These are phyloP conservation scores for Aromia moschata DNA, from an alignment of 2,888 invertebrate genomes.

Conservation along the genomic window DNA sequence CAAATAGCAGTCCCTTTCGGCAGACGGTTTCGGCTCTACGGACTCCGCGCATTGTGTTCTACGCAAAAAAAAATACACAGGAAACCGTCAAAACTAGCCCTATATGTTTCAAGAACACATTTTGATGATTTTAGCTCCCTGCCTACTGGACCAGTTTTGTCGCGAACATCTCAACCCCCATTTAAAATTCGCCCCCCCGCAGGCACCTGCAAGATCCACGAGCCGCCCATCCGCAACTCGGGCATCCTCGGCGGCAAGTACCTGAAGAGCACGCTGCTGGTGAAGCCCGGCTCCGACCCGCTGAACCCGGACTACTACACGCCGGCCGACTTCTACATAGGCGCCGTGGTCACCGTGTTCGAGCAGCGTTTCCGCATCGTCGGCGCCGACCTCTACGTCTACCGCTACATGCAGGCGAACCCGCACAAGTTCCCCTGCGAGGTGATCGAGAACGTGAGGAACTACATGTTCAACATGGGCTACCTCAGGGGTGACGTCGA, in stretches of 20 bases:
- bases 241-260: conserved; percentile 83
- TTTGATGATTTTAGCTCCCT: too few species aligned
- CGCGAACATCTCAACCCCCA: too few species aligned
- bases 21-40: too few species aligned
- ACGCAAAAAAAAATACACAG: too few species aligned
- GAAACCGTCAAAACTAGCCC: too few species aligned
- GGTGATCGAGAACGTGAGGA: conserved; percentile 73
- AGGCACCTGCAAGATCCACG: conserved; percentile 78
- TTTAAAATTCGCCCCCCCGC: too few species aligned
- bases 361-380: conserved; percentile 78
- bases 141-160: too few species aligned
- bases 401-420: conserved; percentile 78
- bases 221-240: conserved; percentile 77
- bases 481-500: conserved; percentile 70
- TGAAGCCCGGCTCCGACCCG: conserved; percentile 74
- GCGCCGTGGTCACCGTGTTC: conserved; percentile 76
- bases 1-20: too few species aligned
- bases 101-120: too few species aligned
- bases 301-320: conserved; percentile 80
- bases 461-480: conserved; percentile 74
- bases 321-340: conserved; percentile 82
- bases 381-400: conserved; percentile 70
- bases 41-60: too few species aligned
- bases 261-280: conserved; percentile 71
- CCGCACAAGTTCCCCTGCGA: conserved; percentile 75